Base-by-base conservation (phyloP, 2,113 vertebrate genomes). In the Variabilichromis moorii region DNA sequence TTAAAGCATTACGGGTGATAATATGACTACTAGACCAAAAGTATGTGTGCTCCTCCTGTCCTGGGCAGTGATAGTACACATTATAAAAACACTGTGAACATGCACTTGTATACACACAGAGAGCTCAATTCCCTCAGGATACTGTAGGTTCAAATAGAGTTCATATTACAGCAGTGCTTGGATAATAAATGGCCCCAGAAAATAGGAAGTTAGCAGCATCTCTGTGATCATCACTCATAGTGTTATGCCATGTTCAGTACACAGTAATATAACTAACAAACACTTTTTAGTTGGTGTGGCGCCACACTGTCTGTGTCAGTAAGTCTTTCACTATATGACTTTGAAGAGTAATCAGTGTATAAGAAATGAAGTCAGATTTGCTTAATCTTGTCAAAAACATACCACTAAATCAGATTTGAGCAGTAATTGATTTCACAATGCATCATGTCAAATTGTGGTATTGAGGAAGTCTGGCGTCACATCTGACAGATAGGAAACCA, bases 81-180 rank as follows among this genome's bases (percentile, higher is more conserved):
- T 31, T 51, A 61, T 83, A 14, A 83, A 42, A 73, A 37, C 11
- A 68, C 50, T 80, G 31, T 71, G 81, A 47, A 17, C 76, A 42
- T 54, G 80, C 33, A 73, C n/a, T 61, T 80, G 53, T 66, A 55
- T 42, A 24, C 31, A 26, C 51, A 54, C 42, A 21, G 2, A 45
- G 7, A 35, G 53, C 71, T 40, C n/a, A 81, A 78, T 53, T 80
- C 80, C 21, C 79, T 35, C 3, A 5, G 7, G 51, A 51, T 37
- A 68, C 33, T 68, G 33, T 37, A 51, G 54, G 94, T 93, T 95
- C 90, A 95, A 63, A 61, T 8, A 61, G 66, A 93, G 92, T 95
- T 94, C 90, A 91, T 80, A 40, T 87, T 83, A 26, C 81, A 35
- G 24, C 24, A 45, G 16, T 57, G 81, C 35, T 61, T 11, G 17